phyloP scores from a whole-genome alignment of 2,113 vertebrate genomes.

The Ornithorhynchus anatinus region DNA sequence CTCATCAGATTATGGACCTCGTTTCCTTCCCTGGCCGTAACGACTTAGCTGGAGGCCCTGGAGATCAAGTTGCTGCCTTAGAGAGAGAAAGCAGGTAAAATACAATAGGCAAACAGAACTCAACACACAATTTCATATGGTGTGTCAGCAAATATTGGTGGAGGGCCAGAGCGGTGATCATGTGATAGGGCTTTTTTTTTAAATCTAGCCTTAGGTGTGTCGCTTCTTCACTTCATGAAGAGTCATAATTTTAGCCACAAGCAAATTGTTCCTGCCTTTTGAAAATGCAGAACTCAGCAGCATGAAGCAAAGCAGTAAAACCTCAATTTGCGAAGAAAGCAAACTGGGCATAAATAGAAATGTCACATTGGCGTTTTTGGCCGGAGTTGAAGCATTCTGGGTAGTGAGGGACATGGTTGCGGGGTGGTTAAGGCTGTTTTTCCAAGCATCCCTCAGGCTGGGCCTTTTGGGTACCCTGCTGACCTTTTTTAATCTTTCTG shows the following conservation, averaged over 20 bases:
- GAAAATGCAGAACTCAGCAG: constrained; percentile 60
- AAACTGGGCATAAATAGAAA: too few species aligned
- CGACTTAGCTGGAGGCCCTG: background rate
- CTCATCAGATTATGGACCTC: too few species aligned
- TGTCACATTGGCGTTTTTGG: too few species aligned
- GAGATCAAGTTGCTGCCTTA: constrained; percentile 33
- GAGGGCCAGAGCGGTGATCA: constrained; percentile 30
- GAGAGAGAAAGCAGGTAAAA: constrained; percentile 41
- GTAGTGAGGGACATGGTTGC: too few species aligned
- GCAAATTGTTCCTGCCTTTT: constrained; percentile 52
- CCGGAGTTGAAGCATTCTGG: too few species aligned
- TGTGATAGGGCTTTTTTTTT: constrained; percentile 45
- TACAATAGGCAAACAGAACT: constrained; percentile 48
- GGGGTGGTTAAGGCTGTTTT: too few species aligned
- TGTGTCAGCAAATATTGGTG: constrained; percentile 62
- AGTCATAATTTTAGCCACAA: constrained; percentile 65
- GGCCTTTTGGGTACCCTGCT: too few species aligned
- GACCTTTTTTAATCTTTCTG: too few species aligned
- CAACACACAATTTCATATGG: constrained; percentile 69
- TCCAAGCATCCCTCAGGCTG: too few species aligned
- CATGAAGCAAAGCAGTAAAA: constrained; percentile 44
- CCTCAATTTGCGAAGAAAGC: constrained; percentile 21
- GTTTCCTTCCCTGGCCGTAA: constrained; percentile 3
- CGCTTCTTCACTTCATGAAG: constrained; percentile 58
- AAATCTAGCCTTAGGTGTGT: constrained; percentile 69